These are phyloP conservation scores for Sylvicola fuscatus DNA, from an alignment of 2,888 invertebrate genomes.

Conservation along the genomic window DNA sequence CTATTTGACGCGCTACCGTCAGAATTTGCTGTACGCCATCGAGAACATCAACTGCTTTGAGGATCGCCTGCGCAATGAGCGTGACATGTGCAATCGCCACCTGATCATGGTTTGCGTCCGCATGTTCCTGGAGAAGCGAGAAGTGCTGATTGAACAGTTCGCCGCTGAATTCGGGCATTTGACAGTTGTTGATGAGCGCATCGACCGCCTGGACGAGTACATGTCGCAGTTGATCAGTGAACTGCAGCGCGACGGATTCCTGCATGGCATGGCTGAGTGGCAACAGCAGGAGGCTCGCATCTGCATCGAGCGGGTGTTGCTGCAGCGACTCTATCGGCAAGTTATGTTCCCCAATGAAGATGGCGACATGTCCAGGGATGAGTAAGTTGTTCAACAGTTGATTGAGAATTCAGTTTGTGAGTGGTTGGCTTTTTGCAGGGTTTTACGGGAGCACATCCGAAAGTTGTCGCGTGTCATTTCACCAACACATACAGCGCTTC, in stretches of 20 bases:
- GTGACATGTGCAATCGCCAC: slow-evolving; percentile 49
- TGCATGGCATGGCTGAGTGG: slow-evolving; percentile 39
- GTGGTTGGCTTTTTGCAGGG: slow-evolving; percentile 30
- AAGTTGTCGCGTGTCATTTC: slow-evolving; percentile 55
- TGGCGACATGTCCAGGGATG: slow-evolving; percentile 79
- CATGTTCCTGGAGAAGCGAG: slow-evolving; percentile 61
- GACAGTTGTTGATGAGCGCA: slow-evolving; percentile 75
- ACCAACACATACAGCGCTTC: slow-evolving; percentile 59
- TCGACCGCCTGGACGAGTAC: slow-evolving; percentile 67
- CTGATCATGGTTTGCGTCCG: slow-evolving; percentile 55
- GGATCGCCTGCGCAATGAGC: slow-evolving; percentile 41
- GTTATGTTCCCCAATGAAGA: slow-evolving; percentile 96
- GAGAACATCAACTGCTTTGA: slow-evolving; percentile 46
- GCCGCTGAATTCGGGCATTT: slow-evolving; percentile 60
- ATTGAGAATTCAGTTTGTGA: neutral
- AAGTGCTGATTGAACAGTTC: slow-evolving; percentile 49
- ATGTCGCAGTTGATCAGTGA: slow-evolving; percentile 46
- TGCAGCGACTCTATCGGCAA: slow-evolving; percentile 76
- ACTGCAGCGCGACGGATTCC: slow-evolving; percentile 46
- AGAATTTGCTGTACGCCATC: slow-evolving; percentile 53
- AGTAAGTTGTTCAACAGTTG: slow-evolving; percentile 30
- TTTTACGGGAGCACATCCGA: slow-evolving; percentile 73
- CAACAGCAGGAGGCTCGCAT: slow-evolving; percentile 57
- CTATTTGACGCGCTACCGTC: slow-evolving; percentile 61
- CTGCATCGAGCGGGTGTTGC: slow-evolving; percentile 77